Evolutionary conservation across 1,140 invertebrate species (phyloP), one percentile per base, ranked within the genome.

Genomic region (Pseudomyrmex concolor): DNA sequence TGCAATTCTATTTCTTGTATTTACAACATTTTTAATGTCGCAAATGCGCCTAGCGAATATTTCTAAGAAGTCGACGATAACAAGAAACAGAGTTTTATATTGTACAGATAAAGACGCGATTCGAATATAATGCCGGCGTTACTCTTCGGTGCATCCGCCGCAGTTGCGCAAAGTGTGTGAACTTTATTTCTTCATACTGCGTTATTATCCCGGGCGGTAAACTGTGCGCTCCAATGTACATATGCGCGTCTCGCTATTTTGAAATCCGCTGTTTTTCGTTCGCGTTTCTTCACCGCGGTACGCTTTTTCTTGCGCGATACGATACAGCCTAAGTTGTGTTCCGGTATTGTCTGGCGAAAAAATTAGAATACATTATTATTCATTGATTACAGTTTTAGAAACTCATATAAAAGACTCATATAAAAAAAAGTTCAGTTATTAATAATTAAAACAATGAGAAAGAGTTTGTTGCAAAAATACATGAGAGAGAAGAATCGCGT

Each of bases 101-200:
- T 34, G 34, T 34, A 34, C 34, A 34, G 34, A 15, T 8, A 10
- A 34, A 55, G 34, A 59, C 48, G n/a, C 50, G 34, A 34, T 22
- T n/a, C 63, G 64, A 34, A 76, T 34, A 34, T 15, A n/a, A 71
- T 5, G 51, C 12, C 19, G 70, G 12, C 54, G 76, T 80, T 60
- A 80, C 54, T 60, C 54, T 70, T 80, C 19, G 66, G 22, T 80
- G 76, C 66, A 80, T 71, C 12, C 66, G 43, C 12, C 66, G 43
- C 17, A 43, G 12, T 80, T 80, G 43, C 55, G 54, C 76, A 60
- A 80, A 4, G 34, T 54, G 43, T 80, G 76, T 80, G 76, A 80
- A 80, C 22, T 60, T 80, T 70, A 80, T 80, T 80, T 80, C 76
- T 71, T 80, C 76, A 80, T 71, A 59, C 43, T 22, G 45, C 54